Evolutionary conservation across 2,888 invertebrate species (phyloP), one percentile per base, ranked within the genome.

Genomic region (Hermaeophaga mercurialis): DNA sequence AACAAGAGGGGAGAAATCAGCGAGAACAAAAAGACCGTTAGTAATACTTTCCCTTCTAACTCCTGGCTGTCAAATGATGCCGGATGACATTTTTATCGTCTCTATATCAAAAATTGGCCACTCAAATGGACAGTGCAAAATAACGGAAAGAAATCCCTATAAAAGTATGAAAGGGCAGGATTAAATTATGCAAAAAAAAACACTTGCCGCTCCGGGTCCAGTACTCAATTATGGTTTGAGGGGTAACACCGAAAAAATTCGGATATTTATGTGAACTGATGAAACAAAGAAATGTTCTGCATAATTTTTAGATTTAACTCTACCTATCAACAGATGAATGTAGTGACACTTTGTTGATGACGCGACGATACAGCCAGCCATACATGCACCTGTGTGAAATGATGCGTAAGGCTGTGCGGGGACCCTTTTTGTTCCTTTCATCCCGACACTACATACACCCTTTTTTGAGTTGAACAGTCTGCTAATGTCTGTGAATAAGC

Each of bases 351-450:
- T 55, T 49, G 56, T 52, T 58, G 58, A 59, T 57, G 61, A 55
- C 54, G 39, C 48, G 54, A 53, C 36, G 61, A 64, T 67, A 65
- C 64, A 67, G 67, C 43, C 17, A 36, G 4, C 64, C 63, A 57
- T 60, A 62, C 64, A 60, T 72, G 66, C 75, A 75, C 75, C 75
- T 75, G 75, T 75, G 75, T 71, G 74, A 72, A 75, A 75, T 75
- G 75, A 75, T 75, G 73, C 74, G 69, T 73, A 66, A 70, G 68
- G 64, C 69, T 69, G 72, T 70, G 72, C 71, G 69, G 70, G 70
- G 70, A 73, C 73, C 71, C 73, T 73, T 72, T 66, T 70, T 66
- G 62, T 71, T 62, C 69, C 69, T 67, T 72, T 73, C 66, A 71
- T 70, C 70, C 69, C 70, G 63, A 66, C 63, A 68, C 71, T 43